These are phyloP conservation scores for Spinus olivaceus DNA, from an alignment of 2,797 vertebrate species.

Conservation along the genomic window DNA sequence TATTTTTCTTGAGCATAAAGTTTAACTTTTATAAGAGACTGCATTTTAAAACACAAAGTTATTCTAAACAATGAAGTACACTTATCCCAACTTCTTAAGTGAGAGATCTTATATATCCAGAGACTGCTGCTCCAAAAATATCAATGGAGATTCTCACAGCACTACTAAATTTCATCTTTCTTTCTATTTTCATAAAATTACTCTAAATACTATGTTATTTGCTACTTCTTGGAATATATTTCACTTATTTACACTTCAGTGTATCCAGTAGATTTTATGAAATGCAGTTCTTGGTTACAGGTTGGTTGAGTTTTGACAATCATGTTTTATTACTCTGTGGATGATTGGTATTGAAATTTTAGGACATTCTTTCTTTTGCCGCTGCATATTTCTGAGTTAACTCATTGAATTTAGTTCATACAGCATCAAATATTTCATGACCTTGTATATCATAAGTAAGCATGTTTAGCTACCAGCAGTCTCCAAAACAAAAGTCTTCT, in stretches of 20 bases:
- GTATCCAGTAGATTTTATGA: neutral
- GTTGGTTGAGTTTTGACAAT: neutral
- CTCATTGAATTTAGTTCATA: neutral
- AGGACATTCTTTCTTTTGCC: neutral
- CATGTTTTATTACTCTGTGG: neutral
- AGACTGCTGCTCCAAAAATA: neutral
- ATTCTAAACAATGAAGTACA: neutral
- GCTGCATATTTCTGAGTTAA: neutral
- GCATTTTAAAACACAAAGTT: neutral
- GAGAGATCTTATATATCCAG: neutral
- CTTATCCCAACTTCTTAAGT: neutral
- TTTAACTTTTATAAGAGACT: neutral
- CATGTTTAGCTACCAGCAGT: neutral
- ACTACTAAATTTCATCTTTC: neutral
- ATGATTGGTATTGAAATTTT: neutral
- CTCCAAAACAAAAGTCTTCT: neutral
- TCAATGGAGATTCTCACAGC: neutral
- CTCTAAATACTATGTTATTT: neutral
- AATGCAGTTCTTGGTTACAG: neutral
- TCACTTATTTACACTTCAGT: neutral
- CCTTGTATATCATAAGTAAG: neutral
- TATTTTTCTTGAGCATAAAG: neutral
- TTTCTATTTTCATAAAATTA: neutral
- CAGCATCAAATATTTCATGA: neutral
- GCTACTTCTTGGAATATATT: neutral